phyloP scores from a whole-genome alignment of 92 coral and sea anemone genomes.

The Palythoa grandiflora region DNA sequence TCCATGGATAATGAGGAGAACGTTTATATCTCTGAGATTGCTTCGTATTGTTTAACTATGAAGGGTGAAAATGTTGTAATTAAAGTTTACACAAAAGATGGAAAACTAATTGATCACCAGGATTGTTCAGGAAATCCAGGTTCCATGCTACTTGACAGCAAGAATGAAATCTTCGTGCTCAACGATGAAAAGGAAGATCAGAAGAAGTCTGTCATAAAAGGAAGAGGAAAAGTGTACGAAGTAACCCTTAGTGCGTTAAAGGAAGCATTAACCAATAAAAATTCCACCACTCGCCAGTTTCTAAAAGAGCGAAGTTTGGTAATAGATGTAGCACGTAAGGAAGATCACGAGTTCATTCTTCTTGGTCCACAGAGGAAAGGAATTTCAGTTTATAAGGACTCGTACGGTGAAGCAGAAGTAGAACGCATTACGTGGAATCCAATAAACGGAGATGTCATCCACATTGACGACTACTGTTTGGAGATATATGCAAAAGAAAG shows the following conservation, averaged over 20 bases:
- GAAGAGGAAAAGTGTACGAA: background rate
- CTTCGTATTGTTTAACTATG: too few relatives aligned
- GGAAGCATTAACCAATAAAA: background rate
- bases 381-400: background rate
- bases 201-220: background rate
- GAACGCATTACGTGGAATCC: constrained; percentile 16
- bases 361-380: constrained; percentile 26
- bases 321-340: background rate
- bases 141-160: background rate
- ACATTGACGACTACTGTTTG: too few relatives aligned
- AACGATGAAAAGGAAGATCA: background rate
- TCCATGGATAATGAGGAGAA: too few relatives aligned
- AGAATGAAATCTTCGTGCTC: background rate
- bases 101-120: too few relatives aligned
- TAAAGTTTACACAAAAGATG: too few relatives aligned
- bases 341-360: background rate
- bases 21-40: too few relatives aligned
- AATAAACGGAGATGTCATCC: constrained; percentile 17
- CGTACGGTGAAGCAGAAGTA: too few relatives aligned
- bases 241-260: background rate
- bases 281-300: too few relatives aligned
- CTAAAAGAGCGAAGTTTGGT: background rate
- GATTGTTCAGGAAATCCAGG: too few relatives aligned
- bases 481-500: too few relatives aligned
- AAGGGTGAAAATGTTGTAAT: too few relatives aligned